Evolutionary conservation across 2,797 vertebrate genomes (phyloP), one percentile per base, ranked within the genome.

Genomic region (Crypturellus tataupa): DNA sequence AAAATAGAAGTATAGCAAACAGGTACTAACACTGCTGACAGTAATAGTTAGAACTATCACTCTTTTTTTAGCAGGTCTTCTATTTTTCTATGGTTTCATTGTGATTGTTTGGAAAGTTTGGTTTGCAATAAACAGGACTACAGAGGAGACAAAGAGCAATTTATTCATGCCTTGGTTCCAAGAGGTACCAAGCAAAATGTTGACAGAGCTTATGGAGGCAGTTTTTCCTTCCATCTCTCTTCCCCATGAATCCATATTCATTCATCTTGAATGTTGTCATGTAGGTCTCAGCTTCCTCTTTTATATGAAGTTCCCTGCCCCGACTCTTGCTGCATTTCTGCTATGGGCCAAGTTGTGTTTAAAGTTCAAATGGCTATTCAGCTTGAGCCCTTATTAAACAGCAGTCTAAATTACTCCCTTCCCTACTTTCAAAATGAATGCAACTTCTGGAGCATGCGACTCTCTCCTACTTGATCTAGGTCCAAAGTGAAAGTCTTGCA

Each of bases 71-170:
- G 40, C 13, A 77, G 3, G 35, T 85, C 91, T 96, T 53, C 3
- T 75, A 16, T 47, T 90, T 87, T 75, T 88, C 75, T 91, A 71
- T 70, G 69, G 69, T 95, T 95, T 94, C 70, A 23, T 90, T 94
- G 59, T 94, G 91, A 94, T 95, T 92, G 60, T 65, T 37, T 94
- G 92, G 93, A 92, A 96, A 95, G 60, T 94, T 80, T 89, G 31
- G 64, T 91, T 95, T 84, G 55, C 31, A 59, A 49, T 67, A 89
- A 59, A 55, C 70, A 67, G 69, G n/a, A 78, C 55, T 79, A 35
- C 25, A 77, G 51, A 44, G 46, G 23, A 91, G 73, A 69, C 73
- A 78, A 85, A 88, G 51, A 82, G 8, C 12, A 63, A 16, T 27
- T 69, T 60, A 31, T 71, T 81, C 21, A 77, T 79, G 33, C 8